Conservation (phyloP, 2,113 vertebrate species). For the Hemibagrus wyckioides region DNA sequence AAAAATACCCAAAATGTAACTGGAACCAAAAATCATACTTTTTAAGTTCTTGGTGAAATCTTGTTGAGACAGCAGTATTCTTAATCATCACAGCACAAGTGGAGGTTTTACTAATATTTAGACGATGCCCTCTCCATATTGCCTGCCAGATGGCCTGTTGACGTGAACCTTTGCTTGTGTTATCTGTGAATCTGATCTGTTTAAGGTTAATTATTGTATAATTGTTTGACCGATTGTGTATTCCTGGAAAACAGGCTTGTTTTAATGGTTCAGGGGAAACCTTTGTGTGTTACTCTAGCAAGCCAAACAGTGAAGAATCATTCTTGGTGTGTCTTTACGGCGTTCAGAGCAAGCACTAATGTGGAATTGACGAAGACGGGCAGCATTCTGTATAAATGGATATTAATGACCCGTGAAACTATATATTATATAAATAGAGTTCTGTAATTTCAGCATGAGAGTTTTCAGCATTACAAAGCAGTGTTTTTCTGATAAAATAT, state of each 20-base stretch:
- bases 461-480: neutral
- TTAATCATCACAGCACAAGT: neutral
- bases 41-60: constrained; percentile 8
- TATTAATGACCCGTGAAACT: neutral
- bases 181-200: constrained; percentile 9
- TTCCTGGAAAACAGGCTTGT: neutral
- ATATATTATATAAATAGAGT: neutral
- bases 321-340: neutral
- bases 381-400: neutral
- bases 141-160: constrained; percentile 20
- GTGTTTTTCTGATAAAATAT: neutral
- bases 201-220: constrained; percentile 23
- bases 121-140: constrained; percentile 17
- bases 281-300: neutral
- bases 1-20: constrained; percentile 44
- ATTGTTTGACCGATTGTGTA: neutral
- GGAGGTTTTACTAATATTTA: constrained; percentile 48
- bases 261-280: neutral
- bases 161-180: constrained; percentile 4
- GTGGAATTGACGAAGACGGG: neutral
- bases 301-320: neutral
- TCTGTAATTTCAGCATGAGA: neutral
- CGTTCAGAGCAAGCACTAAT: neutral
- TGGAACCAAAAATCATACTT: constrained; percentile 26
- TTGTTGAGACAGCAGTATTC: neutral